Base-by-base conservation (phyloP, 2,113 vertebrate genomes). In the Zapornia atra region DNA sequence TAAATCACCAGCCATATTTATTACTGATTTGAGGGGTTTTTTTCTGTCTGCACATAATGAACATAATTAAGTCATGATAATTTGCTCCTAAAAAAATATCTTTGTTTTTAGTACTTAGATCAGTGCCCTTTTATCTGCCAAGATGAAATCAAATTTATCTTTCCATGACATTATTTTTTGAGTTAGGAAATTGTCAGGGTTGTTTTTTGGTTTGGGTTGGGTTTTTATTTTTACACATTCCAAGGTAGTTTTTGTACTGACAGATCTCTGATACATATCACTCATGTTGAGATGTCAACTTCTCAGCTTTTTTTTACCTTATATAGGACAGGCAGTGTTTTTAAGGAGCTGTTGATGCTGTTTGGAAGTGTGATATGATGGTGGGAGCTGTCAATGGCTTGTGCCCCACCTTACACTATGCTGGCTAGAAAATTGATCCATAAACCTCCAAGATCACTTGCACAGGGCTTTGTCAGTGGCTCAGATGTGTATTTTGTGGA, bases 121-220 rank as follows among this genome's bases (percentile, higher is more conserved):
- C 89, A 61, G 40, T 80, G 61, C 66, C 70, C 75, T 94, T 96
- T 96, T 87, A 95, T 96, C 91, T 96, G 84, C 87, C 50, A 79
- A 76, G 66, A 73, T 40, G 66, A 87, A 82, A 92, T 96, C 70
- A 94, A 82, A 94, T 92, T 77, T 87, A 54, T 72, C 5, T 2
- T 90, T 82, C 61, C 15, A 36, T 87, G 90, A 85, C 84, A 85
- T 7, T 42, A 22, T 76, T 89, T 95, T 94, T 82, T 92, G 38
- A 95, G 48, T 91, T 87, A 72, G 66, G 78, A 91, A 92, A 94
- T 84, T 79, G 80, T 86, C 25, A 53, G 40, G 22, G 50, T 51
- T 33, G 6, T 21, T 18, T n/a, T 31, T 71, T 46, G 44, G 44
- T 18, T 46, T 46, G 17, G 48, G 10, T 46, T 20, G 46, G 46